A percentile compares a stretch with the other conserved stretches of the same genome.
Evolutionary conservation across 2,888 invertebrate species (phyloP).

Genomic region (Rutpela maculata): DNA sequence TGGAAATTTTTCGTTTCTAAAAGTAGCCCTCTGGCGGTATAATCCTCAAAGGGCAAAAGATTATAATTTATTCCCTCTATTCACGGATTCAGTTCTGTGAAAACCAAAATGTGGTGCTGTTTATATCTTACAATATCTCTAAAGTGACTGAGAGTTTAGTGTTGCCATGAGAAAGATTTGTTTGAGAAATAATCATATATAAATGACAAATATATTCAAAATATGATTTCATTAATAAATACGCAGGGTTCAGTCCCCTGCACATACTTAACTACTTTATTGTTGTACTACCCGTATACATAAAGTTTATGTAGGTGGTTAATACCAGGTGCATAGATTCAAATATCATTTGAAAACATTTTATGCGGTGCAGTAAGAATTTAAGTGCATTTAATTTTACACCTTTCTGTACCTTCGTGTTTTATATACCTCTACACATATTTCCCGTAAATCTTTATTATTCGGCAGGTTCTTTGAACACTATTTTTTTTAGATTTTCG

Average conservation of each 20-base stretch:
- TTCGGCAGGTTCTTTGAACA: background rate
- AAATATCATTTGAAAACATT: background rate
- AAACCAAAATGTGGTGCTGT: too few species aligned
- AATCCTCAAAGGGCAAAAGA: too few species aligned
- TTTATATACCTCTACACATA: background rate
- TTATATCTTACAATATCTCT: too few species aligned
- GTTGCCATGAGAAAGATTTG: too few species aligned
- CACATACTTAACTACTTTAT: constrained; percentile 15
- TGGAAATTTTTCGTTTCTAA: too few species aligned
- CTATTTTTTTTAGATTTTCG: background rate
- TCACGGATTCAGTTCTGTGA: too few species aligned
- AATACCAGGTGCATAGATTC: constrained; percentile 19
- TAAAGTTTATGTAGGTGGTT: constrained; percentile 22
- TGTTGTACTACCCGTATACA: constrained; percentile 26
- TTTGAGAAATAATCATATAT: background rate
- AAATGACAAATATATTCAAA: background rate
- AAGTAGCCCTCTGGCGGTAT: too few species aligned
- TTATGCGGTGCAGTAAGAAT: background rate
- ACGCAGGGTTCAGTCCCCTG: background rate
- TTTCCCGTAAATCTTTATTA: background rate
- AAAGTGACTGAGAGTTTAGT: too few species aligned
- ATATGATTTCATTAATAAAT: constrained; percentile 6
- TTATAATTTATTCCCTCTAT: too few species aligned
- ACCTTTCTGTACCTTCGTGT: background rate
- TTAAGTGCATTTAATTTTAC: background rate